Evolutionary conservation across 2,797 vertebrate species (phyloP).

Genomic region (Tokudaia muenninki): DNA sequence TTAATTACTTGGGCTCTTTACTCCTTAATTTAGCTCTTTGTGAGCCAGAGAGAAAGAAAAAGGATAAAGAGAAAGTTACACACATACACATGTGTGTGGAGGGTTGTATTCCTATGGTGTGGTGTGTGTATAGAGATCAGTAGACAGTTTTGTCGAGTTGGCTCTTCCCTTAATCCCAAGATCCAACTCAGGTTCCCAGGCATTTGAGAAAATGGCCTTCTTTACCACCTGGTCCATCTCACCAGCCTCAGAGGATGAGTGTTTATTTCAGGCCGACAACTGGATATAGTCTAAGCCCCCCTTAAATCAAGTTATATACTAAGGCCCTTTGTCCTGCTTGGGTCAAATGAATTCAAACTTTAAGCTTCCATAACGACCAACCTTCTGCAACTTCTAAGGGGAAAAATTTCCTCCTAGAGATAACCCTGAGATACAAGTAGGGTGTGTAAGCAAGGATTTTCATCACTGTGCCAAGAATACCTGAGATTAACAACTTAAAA

Average conservation of each 20-base stretch:
- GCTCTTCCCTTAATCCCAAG: neutral
- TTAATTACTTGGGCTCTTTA: too few relatives aligned
- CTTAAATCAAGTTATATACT: neutral
- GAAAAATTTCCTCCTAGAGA: neutral
- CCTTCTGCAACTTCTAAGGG: neutral
- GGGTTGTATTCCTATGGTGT: neutral
- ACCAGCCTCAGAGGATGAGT: neutral
- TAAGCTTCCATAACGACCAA: neutral
- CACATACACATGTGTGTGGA: too few relatives aligned
- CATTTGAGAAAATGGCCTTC: neutral
- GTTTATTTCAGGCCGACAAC: neutral
- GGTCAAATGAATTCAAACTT: neutral
- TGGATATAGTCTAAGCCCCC: neutral
- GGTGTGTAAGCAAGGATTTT: neutral
- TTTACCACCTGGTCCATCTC: neutral
- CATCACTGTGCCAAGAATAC: neutral
- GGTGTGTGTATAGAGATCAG: neutral
- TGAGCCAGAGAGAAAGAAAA: too few relatives aligned
- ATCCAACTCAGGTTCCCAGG: neutral
- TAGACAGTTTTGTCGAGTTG: neutral
- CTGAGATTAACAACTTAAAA: neutral
- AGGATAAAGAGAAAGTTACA: too few relatives aligned
- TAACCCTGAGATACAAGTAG: neutral
- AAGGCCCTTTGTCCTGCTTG: neutral
- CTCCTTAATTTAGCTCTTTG: too few relatives aligned